phyloP scores from a whole-genome alignment of 2,113 vertebrate species.

The Clarias batrachus region DNA sequence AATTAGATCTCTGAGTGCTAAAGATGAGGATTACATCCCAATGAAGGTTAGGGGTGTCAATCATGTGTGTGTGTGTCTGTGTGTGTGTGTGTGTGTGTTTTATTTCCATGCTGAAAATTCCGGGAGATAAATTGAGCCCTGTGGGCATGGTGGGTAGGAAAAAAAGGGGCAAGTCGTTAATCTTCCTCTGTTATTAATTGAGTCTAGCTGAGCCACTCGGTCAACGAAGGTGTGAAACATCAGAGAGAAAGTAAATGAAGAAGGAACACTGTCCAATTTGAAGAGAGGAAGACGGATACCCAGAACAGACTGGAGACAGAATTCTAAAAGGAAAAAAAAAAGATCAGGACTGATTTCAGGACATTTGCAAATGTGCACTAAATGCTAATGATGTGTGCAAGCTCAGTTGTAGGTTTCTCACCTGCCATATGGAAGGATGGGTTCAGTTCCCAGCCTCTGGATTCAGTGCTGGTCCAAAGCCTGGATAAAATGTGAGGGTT shows the following conservation, averaged over 20 bases:
- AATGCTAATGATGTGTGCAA: background rate
- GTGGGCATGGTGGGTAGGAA: constrained; percentile 63
- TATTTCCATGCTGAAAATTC: constrained; percentile 55
- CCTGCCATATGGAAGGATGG: too few relatives aligned
- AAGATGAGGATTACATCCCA: constrained; percentile 78
- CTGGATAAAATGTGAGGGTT: too few relatives aligned
- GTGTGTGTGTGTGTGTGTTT: constrained; percentile 11
- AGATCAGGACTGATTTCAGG: constrained; percentile 1
- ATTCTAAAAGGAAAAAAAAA: background rate
- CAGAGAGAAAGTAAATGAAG: constrained; percentile 51
- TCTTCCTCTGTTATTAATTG: constrained; percentile 70
- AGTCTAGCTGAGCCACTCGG: constrained; percentile 61
- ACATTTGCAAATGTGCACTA: background rate
- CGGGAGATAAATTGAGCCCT: constrained; percentile 72
- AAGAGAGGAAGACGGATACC: constrained; percentile 33
- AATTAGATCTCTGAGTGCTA: constrained; percentile 76
- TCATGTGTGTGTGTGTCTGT: constrained; percentile 54
- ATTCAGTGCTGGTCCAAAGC: too few relatives aligned
- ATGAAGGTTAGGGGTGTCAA: constrained; percentile 74
- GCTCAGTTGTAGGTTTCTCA: too few relatives aligned
- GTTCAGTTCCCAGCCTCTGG: too few relatives aligned
- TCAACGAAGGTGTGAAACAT: constrained; percentile 56
- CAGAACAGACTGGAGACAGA: constrained; percentile 5
- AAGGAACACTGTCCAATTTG: constrained; percentile 27
- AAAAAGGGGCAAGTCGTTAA: constrained; percentile 63